These are phyloP conservation scores for Nothocercus nigrocapillus DNA, from an alignment of 2,113 vertebrate species.

Conservation along the genomic window DNA sequence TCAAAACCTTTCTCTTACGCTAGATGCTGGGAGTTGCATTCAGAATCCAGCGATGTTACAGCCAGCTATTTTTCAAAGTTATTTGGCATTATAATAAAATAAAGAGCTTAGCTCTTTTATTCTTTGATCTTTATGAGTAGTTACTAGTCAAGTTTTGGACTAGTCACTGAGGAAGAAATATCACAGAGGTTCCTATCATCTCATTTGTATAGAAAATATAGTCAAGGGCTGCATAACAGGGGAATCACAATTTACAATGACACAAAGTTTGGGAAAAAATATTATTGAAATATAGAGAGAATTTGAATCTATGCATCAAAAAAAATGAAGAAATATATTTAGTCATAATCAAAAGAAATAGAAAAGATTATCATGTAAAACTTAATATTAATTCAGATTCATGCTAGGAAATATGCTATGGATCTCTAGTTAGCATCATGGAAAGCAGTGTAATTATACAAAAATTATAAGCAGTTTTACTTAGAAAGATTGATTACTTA, in stretches of 20 bases:
- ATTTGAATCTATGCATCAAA: neutral
- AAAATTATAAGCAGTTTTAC: neutral
- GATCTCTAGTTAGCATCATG: neutral
- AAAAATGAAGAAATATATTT: neutral
- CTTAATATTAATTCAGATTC: neutral
- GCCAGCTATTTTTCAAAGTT: neutral
- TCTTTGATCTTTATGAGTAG: neutral
- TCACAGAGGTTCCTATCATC: neutral
- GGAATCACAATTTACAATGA: neutral
- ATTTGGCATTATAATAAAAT: too few relatives aligned
- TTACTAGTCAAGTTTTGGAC: neutral
- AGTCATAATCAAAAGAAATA: neutral
- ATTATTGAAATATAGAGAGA: neutral
- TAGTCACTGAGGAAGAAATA: neutral
- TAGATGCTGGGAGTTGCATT: neutral
- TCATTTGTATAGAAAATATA: neutral
- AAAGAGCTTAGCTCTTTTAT: neutral
- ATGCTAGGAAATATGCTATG: neutral
- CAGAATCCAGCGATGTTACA: neutral
- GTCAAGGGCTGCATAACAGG: neutral
- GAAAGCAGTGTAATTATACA: slow-evolving; percentile 6
- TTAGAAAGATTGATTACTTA: neutral
- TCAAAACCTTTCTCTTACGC: neutral
- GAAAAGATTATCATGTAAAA: slow-evolving; percentile 10
- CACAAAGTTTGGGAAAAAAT: neutral